A percentile compares a stretch with the other conserved stretches of the same genome.
These are phyloP conservation scores for Alaudala cheleensis DNA, from an alignment of 2,113 vertebrate species.

Conservation along the genomic window DNA sequence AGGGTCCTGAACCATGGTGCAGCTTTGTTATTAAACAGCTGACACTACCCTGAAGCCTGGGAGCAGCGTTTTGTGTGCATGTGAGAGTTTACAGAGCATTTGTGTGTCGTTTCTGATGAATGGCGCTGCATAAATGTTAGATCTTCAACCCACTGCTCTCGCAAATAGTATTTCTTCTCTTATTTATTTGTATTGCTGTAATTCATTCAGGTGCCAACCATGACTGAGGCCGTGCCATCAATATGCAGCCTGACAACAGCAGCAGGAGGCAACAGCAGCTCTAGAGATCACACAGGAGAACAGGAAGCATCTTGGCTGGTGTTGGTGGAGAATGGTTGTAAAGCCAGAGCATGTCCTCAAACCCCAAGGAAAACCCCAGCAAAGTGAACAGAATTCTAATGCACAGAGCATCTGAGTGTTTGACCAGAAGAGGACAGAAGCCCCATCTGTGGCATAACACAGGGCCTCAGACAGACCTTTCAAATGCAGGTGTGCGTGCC, in stretches of 20 bases:
- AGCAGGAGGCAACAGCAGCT: not conserved
- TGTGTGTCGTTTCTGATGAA: not conserved
- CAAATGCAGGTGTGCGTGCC: rapidly evolving
- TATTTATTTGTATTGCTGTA: conserved; percentile 19
- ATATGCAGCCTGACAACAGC: not conserved
- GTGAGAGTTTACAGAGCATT: not conserved
- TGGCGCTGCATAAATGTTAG: not conserved
- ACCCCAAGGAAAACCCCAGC: not conserved
- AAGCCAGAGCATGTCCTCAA: not conserved
- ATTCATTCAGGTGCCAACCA: not conserved
- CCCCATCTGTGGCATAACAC: not conserved
- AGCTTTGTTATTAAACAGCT: not conserved
- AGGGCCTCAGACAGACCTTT: not conserved
- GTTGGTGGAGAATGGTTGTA: not conserved
- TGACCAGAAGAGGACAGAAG: not conserved
- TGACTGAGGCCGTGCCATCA: not conserved
- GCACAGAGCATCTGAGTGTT: not conserved
- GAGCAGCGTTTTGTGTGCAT: not conserved
- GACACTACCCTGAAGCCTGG: not conserved
- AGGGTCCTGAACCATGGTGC: not conserved
- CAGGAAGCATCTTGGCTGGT: not conserved
- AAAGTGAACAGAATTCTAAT: not conserved
- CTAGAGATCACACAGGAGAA: not conserved
- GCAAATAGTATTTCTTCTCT: not conserved
- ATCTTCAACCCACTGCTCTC: not conserved